Percentiles rank a stretch among this genome's conserved stretches.
Conservation (phyloP, 2,888 invertebrate genomes). For the Linyphia triangularis region DNA sequence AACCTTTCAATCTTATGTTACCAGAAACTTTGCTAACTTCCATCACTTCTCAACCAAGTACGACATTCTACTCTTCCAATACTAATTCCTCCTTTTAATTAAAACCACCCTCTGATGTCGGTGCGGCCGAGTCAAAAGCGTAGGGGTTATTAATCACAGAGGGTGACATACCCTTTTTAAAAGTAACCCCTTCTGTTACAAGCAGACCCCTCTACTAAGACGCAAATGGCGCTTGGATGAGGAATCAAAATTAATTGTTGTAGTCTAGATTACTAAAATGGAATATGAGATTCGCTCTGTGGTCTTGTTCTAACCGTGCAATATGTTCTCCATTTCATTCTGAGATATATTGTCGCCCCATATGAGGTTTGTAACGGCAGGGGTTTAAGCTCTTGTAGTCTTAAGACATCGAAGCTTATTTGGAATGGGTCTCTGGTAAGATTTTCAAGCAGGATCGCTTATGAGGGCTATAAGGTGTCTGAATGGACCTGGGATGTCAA, state of each 20-base stretch:
- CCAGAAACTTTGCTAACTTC: neutral
- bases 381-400: neutral
- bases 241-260: slow-evolving; percentile 36
- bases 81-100: neutral
- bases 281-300: slow-evolving; percentile 27
- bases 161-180: neutral
- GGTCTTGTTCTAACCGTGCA: neutral
- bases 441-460: slow-evolving; percentile 9
- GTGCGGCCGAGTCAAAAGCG: neutral
- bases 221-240: neutral
- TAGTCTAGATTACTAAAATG: slow-evolving; percentile 26
- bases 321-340: neutral
- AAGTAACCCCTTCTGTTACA: slow-evolving; percentile 1
- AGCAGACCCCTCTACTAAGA: neutral
- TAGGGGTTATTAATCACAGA: neutral
- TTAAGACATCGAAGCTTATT: neutral
- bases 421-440: slow-evolving; percentile 4
- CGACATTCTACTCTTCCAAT: neutral
- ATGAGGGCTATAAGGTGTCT: slow-evolving; percentile 18
- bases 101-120: neutral
- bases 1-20: too few relatives aligned
- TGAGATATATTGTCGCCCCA: neutral
- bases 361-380: slow-evolving; percentile 6
- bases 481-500: neutral
- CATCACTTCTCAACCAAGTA: neutral